These are phyloP conservation scores for Drosophila tripunctata DNA, from an alignment of 2,888 invertebrate genomes.

Conservation along the genomic window DNA sequence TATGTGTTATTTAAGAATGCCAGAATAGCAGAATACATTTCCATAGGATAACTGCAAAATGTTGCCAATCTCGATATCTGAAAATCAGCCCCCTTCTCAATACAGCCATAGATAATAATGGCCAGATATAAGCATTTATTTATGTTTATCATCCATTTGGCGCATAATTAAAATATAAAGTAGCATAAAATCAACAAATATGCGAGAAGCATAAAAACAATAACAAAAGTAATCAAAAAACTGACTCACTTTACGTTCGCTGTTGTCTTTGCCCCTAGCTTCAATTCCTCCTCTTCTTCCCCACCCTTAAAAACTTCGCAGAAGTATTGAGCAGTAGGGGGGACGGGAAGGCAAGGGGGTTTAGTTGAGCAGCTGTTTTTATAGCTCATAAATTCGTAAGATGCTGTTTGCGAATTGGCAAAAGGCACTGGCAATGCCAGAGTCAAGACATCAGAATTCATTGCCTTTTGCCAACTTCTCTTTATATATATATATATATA, in stretches of 20 bases:
- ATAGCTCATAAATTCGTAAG: conserved; percentile 79
- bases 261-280: conserved; percentile 28
- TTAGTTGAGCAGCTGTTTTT: conserved; percentile 68
- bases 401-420: conserved; percentile 63
- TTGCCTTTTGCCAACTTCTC: conserved; percentile 58
- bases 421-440: conserved; percentile 39
- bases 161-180: conserved; percentile 62
- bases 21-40: not conserved
- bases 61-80: not conserved
- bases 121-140: conserved; percentile 37
- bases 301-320: too few species aligned
- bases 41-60: not conserved
- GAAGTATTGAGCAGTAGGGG: not conserved
- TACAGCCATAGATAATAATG: conserved; percentile 19
- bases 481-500: not conserved
- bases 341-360: not conserved
- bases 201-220: conserved; percentile 67
- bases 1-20: too few species aligned
- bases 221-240: conserved; percentile 76
- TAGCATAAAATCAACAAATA: conserved; percentile 56
- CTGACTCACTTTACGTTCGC: conserved; percentile 43
- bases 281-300: too few species aligned
- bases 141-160: conserved; percentile 53
- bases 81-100: not conserved
- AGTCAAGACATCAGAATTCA: conserved; percentile 68